Evolutionary conservation across 2,113 vertebrate genomes (phyloP), one percentile per base, ranked within the genome.

Genomic region (Muntiacus reevesi): DNA sequence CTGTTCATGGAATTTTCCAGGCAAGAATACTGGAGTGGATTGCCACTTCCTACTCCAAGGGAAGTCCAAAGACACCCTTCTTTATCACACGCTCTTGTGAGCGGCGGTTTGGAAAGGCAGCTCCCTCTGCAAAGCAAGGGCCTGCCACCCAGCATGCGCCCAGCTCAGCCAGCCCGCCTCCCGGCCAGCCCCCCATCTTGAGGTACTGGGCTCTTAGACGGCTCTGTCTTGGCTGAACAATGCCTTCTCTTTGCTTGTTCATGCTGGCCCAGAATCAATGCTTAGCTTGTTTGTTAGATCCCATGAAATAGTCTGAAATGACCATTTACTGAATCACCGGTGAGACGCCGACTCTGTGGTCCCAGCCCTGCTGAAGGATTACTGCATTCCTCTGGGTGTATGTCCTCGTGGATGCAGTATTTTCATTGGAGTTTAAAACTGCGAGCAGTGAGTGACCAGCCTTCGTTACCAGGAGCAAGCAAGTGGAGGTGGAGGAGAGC

Each of bases 111-210:
- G 40, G 87, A 54, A 71, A 52, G 1, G 0, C 3, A 21, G n/a
- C 25, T 81, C 81, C 81, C 78, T 84, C 23, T 60, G 57, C 33
- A 19, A 59, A 43, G 43, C 17, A 19, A 84, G 50, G 57, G 55
- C 54, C 54, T n/a, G 47, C 21, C 1, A 23, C 6, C 6, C 1
- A 0, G 9, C 17, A 4, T 36, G 36, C 0, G 8, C 50, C 30
- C 45, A 5, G 60, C 36, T 55, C 2, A 1, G 5, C 19, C 52
- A 5, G 47, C 16, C 2, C 0, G 1, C 14, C 0, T 10, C 0
- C 2, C 12, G 27, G 21, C 64, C 52, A 7, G 79, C 16, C 28
- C 30, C 2, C 4, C 2, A 3, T 6, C 71, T 28, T 7, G 4
- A 30, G 23, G 1, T 11, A 12, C 4, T 6, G 11, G 15, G 1